phyloP scores from a whole-genome alignment of 2,888 invertebrate genomes.

The Listrodromus nycthemerus region DNA sequence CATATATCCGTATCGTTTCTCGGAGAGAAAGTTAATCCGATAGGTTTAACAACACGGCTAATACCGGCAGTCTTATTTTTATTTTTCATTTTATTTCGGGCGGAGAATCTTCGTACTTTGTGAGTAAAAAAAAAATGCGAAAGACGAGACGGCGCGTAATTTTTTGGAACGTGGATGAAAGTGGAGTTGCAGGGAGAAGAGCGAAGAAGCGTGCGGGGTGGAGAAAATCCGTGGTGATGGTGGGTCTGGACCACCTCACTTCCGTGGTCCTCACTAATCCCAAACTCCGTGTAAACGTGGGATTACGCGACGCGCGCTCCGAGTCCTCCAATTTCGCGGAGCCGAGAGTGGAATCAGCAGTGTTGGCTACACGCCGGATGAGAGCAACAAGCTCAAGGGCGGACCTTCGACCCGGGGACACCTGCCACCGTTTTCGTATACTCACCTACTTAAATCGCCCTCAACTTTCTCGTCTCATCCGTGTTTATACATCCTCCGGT shows the following conservation, averaged over 20 bases:
- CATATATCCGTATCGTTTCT: conserved; percentile 38
- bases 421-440: conserved; percentile 55
- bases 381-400: conserved; percentile 13
- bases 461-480: conserved; percentile 54
- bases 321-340: conserved; percentile 65
- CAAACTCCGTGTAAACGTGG: conserved; percentile 69
- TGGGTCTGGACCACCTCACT: conserved; percentile 22
- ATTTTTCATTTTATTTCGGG: not conserved
- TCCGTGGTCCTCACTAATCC: conserved; percentile 67
- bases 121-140: not conserved
- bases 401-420: conserved; percentile 31
- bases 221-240: conserved; percentile 48
- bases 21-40: conserved; percentile 4
- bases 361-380: conserved; percentile 5
- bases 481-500: conserved; percentile 46
- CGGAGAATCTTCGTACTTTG: not conserved
- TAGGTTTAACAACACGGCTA: not conserved
- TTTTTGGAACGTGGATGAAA: conserved; percentile 13
- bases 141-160: not conserved
- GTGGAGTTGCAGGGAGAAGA: conserved; percentile 13
- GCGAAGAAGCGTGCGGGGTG: not conserved
- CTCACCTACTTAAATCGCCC: conserved; percentile 50
- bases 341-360: conserved; percentile 43
- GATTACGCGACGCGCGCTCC: conserved; percentile 65
- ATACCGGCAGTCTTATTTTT: not conserved